These are phyloP conservation scores for Redunca redunca DNA, from an alignment of 2,113 vertebrate species.

Conservation along the genomic window DNA sequence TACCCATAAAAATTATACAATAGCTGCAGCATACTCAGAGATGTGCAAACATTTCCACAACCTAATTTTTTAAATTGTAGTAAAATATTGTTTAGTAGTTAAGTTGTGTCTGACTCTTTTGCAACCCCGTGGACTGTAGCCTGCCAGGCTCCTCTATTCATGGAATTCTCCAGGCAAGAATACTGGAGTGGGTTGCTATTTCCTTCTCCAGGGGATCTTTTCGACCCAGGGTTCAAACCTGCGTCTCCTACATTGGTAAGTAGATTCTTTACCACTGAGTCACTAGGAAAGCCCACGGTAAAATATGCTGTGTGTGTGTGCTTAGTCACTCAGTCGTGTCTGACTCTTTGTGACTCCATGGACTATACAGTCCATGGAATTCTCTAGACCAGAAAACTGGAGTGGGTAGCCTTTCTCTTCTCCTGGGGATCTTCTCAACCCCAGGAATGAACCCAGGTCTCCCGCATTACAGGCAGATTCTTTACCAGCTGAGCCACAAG, in stretches of 20 bases:
- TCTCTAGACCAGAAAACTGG: background rate
- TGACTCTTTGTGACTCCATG: background rate
- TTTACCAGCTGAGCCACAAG: background rate
- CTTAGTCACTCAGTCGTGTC: background rate
- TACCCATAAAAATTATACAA: background rate
- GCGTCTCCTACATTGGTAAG: background rate
- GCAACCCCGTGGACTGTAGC: background rate
- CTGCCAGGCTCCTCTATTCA: background rate
- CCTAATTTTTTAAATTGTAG: background rate
- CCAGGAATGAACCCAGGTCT: background rate
- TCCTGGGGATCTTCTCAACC: background rate
- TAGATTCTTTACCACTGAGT: background rate
- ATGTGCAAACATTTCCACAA: background rate
- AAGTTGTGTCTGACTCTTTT: background rate
- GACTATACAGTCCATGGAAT: background rate
- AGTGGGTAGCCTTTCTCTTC: background rate
- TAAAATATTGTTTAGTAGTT: background rate
- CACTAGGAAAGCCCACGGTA: background rate
- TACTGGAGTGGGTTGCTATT: background rate
- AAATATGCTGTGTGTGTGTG: background rate
- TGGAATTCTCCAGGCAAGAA: background rate
- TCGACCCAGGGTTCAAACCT: accelerated
- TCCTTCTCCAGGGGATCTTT: background rate
- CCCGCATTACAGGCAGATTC: background rate
- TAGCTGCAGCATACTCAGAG: background rate